A percentile compares a stretch with the other conserved stretches of the same genome.
These are phyloP conservation scores for Drosophila lacicola DNA, from an alignment of 2,888 invertebrate genomes.

Conservation along the genomic window DNA sequence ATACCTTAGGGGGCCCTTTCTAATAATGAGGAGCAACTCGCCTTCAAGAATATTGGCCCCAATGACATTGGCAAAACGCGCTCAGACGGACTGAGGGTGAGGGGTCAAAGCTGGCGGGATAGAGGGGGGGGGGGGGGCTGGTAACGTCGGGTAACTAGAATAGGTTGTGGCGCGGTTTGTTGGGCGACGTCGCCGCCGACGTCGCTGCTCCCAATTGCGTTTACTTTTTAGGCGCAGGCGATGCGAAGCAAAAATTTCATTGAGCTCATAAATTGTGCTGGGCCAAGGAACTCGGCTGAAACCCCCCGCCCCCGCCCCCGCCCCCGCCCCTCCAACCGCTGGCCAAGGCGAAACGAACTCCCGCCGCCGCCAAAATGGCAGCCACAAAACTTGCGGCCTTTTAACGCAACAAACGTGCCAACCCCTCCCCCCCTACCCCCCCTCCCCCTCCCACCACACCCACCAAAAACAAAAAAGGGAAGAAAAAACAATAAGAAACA, in stretches of 20 bases:
- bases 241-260: constrained; percentile 65
- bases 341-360: constrained; percentile 14
- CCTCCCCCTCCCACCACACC: background rate
- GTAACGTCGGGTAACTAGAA: background rate
- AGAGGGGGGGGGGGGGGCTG: rapidly evolving
- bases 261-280: constrained; percentile 74
- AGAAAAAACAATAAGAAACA: constrained; percentile 42
- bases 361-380: constrained; percentile 60
- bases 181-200: constrained; percentile 66
- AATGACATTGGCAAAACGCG: constrained; percentile 65
- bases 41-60: constrained; percentile 52
- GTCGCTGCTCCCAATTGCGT: constrained; percentile 63
- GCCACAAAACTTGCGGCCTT: constrained; percentile 53
- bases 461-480: constrained; percentile 9
- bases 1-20: background rate
- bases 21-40: constrained; percentile 5
- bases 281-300: constrained; percentile 18
- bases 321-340: background rate
- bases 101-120: background rate
- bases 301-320: background rate
- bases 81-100: constrained; percentile 4
- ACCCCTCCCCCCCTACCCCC: background rate
- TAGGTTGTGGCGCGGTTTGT: constrained; percentile 25
- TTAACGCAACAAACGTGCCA: constrained; percentile 27
- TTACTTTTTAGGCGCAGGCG: constrained; percentile 30